phyloP scores from a whole-genome alignment of 2,113 vertebrate species.

The Dicrurus megarhynchus region DNA sequence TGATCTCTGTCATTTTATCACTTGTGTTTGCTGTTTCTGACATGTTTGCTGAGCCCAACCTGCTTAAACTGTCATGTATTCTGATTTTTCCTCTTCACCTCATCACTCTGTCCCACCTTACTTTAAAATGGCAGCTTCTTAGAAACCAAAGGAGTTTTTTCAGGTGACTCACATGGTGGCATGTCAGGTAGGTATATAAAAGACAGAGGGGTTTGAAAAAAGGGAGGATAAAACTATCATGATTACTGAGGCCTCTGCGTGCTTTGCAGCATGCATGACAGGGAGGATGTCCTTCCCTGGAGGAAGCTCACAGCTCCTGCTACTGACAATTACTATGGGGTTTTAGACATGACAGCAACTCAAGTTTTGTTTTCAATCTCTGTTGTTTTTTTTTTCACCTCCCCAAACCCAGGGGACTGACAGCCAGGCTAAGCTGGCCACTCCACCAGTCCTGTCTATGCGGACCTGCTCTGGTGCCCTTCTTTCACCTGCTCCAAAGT shows the following conservation, averaged over 20 bases:
- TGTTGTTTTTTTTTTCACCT: not conserved
- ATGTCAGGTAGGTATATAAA: not conserved
- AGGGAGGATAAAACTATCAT: not conserved
- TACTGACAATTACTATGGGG: not conserved
- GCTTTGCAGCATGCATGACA: not conserved
- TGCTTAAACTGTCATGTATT: not conserved
- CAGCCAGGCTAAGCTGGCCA: not conserved
- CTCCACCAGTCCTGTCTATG: not conserved
- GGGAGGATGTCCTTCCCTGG: not conserved
- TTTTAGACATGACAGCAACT: not conserved
- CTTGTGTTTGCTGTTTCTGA: not conserved
- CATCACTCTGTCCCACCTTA: not conserved
- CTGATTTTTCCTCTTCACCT: not conserved
- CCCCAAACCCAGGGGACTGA: not conserved
- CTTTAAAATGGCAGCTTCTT: conserved; percentile 8
- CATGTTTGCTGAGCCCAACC: not conserved
- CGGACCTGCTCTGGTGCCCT: not conserved
- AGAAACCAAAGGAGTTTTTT: not conserved
- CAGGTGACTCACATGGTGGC: not conserved
- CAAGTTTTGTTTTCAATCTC: not conserved
- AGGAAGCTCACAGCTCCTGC: not conserved
- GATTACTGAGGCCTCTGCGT: not conserved
- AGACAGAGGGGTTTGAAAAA: not conserved
- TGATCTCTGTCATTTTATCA: not conserved
- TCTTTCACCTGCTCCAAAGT: not conserved